A percentile compares a stretch with the other conserved stretches of the same genome.
These are phyloP conservation scores for Notospermus geniculatus DNA, from an alignment of 1,140 invertebrate species.

Conservation along the genomic window DNA sequence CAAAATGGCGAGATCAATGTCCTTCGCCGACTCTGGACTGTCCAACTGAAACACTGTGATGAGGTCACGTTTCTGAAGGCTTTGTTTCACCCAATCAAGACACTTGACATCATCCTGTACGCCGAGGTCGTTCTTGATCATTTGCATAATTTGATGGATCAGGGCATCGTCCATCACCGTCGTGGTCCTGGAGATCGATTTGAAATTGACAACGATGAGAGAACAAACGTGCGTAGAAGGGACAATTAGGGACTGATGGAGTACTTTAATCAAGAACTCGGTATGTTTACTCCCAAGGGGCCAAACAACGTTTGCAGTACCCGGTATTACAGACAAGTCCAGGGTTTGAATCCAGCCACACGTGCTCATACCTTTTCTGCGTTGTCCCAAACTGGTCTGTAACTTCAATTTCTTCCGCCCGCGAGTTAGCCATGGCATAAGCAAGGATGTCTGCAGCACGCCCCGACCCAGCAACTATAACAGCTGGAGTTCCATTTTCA, in stretches of 20 bases:
- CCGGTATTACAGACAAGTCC: conserved; percentile 16
- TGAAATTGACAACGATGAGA: no score
- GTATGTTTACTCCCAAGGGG: no score
- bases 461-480: conserved; percentile 57
- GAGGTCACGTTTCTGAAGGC: conserved; percentile 39
- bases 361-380: conserved; percentile 27
- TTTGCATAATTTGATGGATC: conserved; percentile 29
- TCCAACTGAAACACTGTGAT: conserved; percentile 49
- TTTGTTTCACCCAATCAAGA: conserved; percentile 35
- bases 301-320: conserved; percentile 6
- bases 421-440: conserved; percentile 48
- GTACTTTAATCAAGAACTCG: no score
- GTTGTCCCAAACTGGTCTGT: conserved; percentile 25
- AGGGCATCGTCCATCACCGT: conserved; percentile 16
- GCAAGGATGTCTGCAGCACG: conserved; percentile 59
- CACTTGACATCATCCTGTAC: conserved; percentile 17
- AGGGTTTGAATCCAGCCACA: background rate
- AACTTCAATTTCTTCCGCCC: conserved; percentile 39
- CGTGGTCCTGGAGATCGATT: conserved; percentile 1
- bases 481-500: conserved; percentile 45
- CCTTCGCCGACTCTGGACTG: conserved; percentile 27
- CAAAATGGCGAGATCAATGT: conserved; percentile 52
- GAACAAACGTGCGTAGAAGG: no score
- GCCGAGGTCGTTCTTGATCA: conserved; percentile 36
- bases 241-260: no score